These are phyloP conservation scores for Eptesicus fuscus DNA, from an alignment of 2,113 vertebrate genomes.

Conservation along the genomic window DNA sequence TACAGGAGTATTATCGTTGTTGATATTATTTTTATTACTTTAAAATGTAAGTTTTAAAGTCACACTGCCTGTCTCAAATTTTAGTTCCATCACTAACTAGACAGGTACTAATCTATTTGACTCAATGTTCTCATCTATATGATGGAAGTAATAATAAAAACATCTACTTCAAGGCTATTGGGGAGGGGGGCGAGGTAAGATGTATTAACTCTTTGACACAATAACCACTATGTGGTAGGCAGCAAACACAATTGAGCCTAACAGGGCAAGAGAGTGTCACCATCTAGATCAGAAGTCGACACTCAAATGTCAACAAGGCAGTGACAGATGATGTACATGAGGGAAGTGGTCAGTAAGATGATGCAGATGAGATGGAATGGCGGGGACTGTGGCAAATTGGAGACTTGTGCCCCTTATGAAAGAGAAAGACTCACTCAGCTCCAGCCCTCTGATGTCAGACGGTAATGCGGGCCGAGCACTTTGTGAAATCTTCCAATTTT, in stretches of 20 bases:
- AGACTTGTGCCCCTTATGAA: neutral
- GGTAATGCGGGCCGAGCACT: neutral
- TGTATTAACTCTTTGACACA: neutral
- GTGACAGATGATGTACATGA: neutral
- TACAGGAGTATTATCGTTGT: neutral
- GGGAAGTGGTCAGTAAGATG: neutral
- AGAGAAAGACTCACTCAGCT: neutral
- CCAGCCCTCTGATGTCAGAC: neutral
- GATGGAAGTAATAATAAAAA: slow-evolving; percentile 29
- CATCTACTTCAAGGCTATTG: neutral
- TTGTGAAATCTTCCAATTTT: neutral
- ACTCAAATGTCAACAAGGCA: neutral
- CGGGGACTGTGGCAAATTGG: neutral
- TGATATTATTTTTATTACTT: neutral
- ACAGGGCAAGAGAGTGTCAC: neutral
- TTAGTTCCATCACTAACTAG: neutral
- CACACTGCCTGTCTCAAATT: neutral
- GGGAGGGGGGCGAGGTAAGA: neutral
- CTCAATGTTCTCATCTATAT: neutral
- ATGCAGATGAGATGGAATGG: neutral
- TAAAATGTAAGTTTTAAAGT: neutral
- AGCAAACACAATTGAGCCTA: neutral
- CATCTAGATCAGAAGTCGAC: neutral
- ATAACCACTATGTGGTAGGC: neutral
- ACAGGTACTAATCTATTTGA: neutral